Evolutionary conservation across 2,797 vertebrate genomes (phyloP), one percentile per base, ranked within the genome.

Genomic region (Falco columbarius): DNA sequence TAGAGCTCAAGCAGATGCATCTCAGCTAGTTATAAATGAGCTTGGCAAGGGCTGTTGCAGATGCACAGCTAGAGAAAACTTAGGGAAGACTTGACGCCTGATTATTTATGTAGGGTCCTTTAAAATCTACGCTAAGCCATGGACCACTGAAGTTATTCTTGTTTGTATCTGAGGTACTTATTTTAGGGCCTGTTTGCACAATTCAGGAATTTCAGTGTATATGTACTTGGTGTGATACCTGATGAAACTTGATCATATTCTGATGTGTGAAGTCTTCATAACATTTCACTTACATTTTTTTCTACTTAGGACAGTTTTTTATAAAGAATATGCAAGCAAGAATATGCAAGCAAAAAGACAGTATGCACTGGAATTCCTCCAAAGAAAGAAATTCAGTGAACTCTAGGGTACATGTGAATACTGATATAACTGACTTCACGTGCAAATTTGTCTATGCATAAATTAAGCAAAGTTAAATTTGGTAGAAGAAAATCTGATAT

Each of bases 291-390:
- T 67, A 73, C 22, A 34, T 36, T 26, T 79, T 40, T 68, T 90
- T 93, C 79, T 95, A 70, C 91, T 95, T 67, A 65, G 71, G 85
- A 93, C 47, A 93, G 63, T 73, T 96, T 95, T 95, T 93, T 61
- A 66, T 66, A 62, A 16, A 71, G 55, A 84, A 89, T 40, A 75
- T 56, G 24, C 36, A 36, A 36, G 36, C 36, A 36, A 36, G 36
- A 36, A 12, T 27, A 75, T 89, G 40, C 47, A 82, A 32, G n/a
- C 34, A 68, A 66, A 87, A 54, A 22, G 30, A 73, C 3, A 7
- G 7, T 22, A 44, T 26, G 32, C n/a, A 61, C 42, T 81, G 49
- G 29, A 87, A 67, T 74, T 74, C 24, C 40, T 74, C 29, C 34
- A 16, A 10, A 36, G 68, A 71, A 32, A 59, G n/a, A 46, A 29